Conservation (phyloP, 2,113 vertebrate species). For the Zeus faber region DNA sequence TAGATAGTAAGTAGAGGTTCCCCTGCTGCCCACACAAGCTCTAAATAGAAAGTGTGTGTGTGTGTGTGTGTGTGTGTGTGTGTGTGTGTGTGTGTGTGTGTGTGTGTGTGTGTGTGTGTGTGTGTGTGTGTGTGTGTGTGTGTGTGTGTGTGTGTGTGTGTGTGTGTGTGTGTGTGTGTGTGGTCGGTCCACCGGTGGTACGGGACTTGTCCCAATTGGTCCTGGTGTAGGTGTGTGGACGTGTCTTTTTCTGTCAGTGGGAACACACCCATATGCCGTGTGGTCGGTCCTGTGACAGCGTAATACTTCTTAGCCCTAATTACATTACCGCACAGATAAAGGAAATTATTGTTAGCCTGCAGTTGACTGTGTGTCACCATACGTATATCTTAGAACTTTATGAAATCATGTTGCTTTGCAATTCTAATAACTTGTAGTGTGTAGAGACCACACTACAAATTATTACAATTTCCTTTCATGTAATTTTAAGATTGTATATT, state of each 20-base stretch:
- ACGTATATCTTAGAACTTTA: too few species aligned
- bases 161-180: neutral
- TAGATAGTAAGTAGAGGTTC: constrained; percentile 49
- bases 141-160: neutral
- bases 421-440: too few species aligned
- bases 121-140: constrained; percentile 16
- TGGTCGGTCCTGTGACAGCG: constrained; percentile 48
- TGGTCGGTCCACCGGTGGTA: too few species aligned
- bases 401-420: too few species aligned
- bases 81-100: constrained; percentile 39
- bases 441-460: too few species aligned
- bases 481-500: neutral
- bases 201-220: too few species aligned
- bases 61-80: constrained; percentile 3
- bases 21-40: constrained; percentile 35
- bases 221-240: neutral
- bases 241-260: neutral
- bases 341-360: constrained; percentile 1
- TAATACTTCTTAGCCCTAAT: constrained; percentile 31
- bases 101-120: constrained; percentile 71
- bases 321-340: constrained; percentile 19
- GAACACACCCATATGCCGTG: constrained; percentile 54
- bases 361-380: neutral
- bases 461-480: too few species aligned
- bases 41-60: constrained; percentile 52